Conservation (phyloP, 2,797 vertebrate genomes). For the Coracias cyanogaster region DNA sequence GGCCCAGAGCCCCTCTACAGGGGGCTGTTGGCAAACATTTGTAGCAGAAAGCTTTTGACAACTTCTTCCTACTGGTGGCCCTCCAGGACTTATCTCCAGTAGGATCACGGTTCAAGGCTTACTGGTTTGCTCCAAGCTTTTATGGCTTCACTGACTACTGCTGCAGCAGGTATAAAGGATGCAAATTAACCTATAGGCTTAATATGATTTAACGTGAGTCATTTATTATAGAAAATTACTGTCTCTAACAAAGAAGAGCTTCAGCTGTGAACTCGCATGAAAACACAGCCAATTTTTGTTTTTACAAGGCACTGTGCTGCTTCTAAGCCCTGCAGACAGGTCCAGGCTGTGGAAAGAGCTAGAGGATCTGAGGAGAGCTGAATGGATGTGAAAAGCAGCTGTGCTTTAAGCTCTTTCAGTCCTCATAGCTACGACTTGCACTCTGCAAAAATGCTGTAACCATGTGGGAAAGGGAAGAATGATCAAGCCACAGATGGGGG, state of each 20-base stretch:
- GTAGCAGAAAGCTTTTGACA: background rate
- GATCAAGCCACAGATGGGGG: slow-evolving; percentile 53
- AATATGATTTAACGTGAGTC: slow-evolving; percentile 28
- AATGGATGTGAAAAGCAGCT: slow-evolving; percentile 67
- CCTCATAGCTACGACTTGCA: slow-evolving; percentile 65
- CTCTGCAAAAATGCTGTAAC: slow-evolving; percentile 68
- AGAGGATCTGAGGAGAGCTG: slow-evolving; percentile 35
- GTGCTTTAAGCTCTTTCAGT: slow-evolving; percentile 60
- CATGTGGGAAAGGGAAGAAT: slow-evolving; percentile 65
- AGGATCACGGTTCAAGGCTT: background rate
- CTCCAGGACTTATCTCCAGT: background rate
- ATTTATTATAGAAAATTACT: slow-evolving; percentile 48
- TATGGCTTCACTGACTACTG: background rate
- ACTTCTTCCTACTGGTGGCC: slow-evolving; percentile 11
- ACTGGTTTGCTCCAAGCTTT: slow-evolving; percentile 17
- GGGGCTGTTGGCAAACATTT: background rate
- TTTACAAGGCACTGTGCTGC: slow-evolving; percentile 14
- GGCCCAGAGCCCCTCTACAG: background rate
- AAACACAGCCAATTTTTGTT: background rate
- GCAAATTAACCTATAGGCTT: slow-evolving; percentile 30
- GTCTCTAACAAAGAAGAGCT: slow-evolving; percentile 13
- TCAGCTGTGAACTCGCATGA: slow-evolving; percentile 18
- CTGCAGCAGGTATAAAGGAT: background rate
- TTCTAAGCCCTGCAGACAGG: slow-evolving; percentile 40
- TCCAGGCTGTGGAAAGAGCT: slow-evolving; percentile 52